Conservation (phyloP, 2,888 invertebrate species). For the Sarcophaga carnaria region DNA sequence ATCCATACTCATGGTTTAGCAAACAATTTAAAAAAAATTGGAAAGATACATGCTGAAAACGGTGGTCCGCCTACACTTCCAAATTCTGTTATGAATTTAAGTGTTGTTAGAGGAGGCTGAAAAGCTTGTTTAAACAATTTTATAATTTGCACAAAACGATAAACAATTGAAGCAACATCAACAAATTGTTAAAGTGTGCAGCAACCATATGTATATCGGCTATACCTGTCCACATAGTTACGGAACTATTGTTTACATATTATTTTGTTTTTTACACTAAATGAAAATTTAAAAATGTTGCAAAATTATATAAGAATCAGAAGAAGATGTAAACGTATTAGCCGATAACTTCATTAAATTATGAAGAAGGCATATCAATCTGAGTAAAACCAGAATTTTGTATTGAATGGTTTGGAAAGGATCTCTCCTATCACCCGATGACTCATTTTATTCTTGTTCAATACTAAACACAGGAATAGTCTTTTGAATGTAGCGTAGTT, state of each 20-base stretch:
- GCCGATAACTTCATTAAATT: no score
- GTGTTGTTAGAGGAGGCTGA: slow-evolving; percentile 20
- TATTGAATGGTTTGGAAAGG: no score
- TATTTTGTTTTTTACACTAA: no score
- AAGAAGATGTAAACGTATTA: no score
- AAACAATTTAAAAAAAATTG: neutral
- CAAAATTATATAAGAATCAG: no score
- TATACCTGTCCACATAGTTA: neutral
- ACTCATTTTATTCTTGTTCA: no score
- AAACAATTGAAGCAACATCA: slow-evolving; percentile 63
- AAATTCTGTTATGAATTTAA: slow-evolving; percentile 38
- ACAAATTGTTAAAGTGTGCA: slow-evolving; percentile 45
- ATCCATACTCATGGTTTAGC: neutral
- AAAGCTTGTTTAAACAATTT: slow-evolving; percentile 60
- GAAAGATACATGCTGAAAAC: slow-evolving; percentile 25
- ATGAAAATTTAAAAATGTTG: no score
- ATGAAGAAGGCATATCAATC: no score
- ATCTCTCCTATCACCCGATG: no score
- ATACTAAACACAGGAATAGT: neutral
- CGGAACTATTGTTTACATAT: no score
- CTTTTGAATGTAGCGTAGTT: no score
- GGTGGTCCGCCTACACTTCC: slow-evolving; percentile 51
- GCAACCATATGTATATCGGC: neutral
- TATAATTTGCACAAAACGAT: slow-evolving; percentile 64
- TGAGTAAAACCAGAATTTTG: no score